Percentiles rank a stretch among this genome's conserved stretches.
Conservation (phyloP, 2,113 vertebrate species). For the Tachuris rubrigastra region DNA sequence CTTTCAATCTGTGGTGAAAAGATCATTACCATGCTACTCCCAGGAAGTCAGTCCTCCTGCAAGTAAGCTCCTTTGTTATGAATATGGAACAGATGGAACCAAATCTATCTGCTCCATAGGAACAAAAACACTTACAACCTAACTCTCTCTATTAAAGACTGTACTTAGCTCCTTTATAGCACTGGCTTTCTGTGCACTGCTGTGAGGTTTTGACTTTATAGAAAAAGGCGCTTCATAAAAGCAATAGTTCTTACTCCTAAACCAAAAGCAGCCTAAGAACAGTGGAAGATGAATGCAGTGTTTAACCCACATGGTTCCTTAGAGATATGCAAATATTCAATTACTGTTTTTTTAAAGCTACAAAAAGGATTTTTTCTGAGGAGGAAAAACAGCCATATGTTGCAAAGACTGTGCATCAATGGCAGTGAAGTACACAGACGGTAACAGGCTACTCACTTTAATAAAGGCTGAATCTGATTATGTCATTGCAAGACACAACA, state of each 20-base stretch:
- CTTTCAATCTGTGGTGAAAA: slow-evolving; percentile 77
- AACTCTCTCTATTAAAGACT: slow-evolving; percentile 80
- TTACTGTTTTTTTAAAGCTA: slow-evolving; percentile 46
- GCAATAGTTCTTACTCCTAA: slow-evolving; percentile 77
- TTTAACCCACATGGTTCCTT: slow-evolving; percentile 68
- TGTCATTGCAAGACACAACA: slow-evolving; percentile 40
- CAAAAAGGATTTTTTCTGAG: background rate
- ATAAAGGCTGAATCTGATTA: slow-evolving; percentile 40
- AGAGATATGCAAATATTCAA: slow-evolving; percentile 79
- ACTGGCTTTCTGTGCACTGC: slow-evolving; percentile 79
- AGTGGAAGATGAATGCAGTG: slow-evolving; percentile 72
- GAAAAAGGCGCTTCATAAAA: slow-evolving; percentile 79
- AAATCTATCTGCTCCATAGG: slow-evolving; percentile 84
- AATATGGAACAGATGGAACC: slow-evolving; percentile 86
- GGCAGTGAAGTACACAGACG: slow-evolving; percentile 23
- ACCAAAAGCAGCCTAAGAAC: slow-evolving; percentile 77
- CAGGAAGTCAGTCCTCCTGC: slow-evolving; percentile 75
- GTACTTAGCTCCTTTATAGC: slow-evolving; percentile 81
- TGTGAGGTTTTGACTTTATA: slow-evolving; percentile 83
- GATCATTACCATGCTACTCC: slow-evolving; percentile 78
- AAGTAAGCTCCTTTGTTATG: slow-evolving; percentile 85
- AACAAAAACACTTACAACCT: slow-evolving; percentile 83
- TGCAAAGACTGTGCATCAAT: slow-evolving; percentile 42
- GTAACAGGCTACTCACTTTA: slow-evolving; percentile 50
- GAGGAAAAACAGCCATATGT: slow-evolving; percentile 12